These are phyloP conservation scores for Brachypalpus laphriformis DNA, from an alignment of 2,888 invertebrate genomes.

Conservation along the genomic window DNA sequence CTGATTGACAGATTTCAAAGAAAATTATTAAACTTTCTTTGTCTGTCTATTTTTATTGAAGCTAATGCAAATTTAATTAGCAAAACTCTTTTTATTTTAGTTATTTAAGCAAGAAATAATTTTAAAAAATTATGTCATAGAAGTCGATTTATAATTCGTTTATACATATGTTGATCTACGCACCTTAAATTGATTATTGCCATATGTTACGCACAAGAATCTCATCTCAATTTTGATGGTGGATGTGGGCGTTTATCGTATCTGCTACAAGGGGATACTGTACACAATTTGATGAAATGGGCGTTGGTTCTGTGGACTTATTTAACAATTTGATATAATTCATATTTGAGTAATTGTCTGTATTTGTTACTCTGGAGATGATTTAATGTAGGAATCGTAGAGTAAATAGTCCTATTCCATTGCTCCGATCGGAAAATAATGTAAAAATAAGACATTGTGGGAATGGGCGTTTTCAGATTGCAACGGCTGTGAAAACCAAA, in stretches of 20 bases:
- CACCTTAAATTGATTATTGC: conserved; percentile 16
- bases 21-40: not conserved
- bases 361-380: not conserved
- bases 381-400: not conserved
- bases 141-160: not conserved
- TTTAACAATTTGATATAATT: not conserved
- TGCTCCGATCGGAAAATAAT: too few species aligned
- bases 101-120: not conserved
- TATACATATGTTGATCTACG: not conserved
- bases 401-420: too few species aligned
- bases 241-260: conserved; percentile 7
- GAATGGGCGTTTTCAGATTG: too few species aligned
- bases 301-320: not conserved
- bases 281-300: conserved; percentile 1
- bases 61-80: conserved; percentile 30
- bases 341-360: not conserved
- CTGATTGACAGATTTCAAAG: conserved; percentile 28
- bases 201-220: conserved; percentile 17
- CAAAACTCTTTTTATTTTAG: too few species aligned
- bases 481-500: too few species aligned
- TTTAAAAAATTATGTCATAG: conserved; percentile 8
- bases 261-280: not conserved
- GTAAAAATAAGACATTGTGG: too few species aligned
- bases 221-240: not conserved
- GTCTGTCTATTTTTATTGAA: not conserved